Evolutionary conservation across 2,888 invertebrate species (phyloP), one percentile per base, ranked within the genome.

Genomic region (Hymenopus coronatus): DNA sequence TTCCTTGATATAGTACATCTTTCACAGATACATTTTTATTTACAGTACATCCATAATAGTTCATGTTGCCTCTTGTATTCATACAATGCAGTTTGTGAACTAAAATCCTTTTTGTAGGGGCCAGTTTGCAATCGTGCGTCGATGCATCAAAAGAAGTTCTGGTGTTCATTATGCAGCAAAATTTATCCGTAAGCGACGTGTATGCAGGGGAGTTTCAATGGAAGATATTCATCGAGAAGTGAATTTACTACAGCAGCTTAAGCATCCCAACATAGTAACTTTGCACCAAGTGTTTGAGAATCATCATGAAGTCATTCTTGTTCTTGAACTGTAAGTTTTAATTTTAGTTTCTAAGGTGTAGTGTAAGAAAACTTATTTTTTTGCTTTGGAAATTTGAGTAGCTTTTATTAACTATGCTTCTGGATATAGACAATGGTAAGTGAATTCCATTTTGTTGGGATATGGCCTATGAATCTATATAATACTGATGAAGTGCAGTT

Each of bases 91-190:
- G 2, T 40, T 40, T 40, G 0, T 1, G 1, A 40, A 40, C 40
- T 40, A 12, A 40, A 40, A 12, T 40, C 40, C 40, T 40, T 40
- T 15, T 88, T 88, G 20, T 91, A 96, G 96, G 92, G 96, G 96
- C 87, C 95, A 96, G 92, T 96, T 95, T 93, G 96, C 96, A 9
- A 94, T 95, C 87, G 96, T 96, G 81, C 93, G 94, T 91, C 94
- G 94, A 92, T 95, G 95, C 90, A 92, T 93, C 88, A 94, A 95
- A 90, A 93, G 93, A 90, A 93, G 93, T 90, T 94, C 94, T 8
- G 94, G 94, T 20, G 92, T 93, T 83, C 93, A 94, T 90, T 96
- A 94, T 92, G 96, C 96, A 70, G 96, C 95, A 89, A 96, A 96
- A 92, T 95, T 95, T 92, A 95, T 96, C 92, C 93, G 95, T 90